Conservation (phyloP, 2,797 vertebrate genomes). For the Bradypodion ventrale region DNA sequence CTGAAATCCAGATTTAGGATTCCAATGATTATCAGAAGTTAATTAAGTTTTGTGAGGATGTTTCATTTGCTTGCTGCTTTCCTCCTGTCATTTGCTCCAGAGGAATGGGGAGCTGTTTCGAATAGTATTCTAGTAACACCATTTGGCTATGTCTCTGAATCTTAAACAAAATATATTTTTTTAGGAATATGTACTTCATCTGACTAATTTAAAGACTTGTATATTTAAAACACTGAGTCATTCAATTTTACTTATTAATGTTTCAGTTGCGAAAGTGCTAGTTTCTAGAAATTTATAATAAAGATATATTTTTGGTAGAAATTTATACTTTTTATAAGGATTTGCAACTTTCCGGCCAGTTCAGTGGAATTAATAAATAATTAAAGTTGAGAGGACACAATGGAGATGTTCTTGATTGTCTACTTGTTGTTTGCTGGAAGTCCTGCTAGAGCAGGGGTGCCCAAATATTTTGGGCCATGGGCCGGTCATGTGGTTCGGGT, state of each 20-base stretch:
- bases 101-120: not conserved
- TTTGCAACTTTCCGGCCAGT: not conserved
- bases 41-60: not conserved
- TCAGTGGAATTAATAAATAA: not conserved
- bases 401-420: not conserved
- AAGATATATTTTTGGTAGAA: not conserved
- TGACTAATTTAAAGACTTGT: not conserved
- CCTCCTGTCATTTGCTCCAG: not conserved
- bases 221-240: not conserved
- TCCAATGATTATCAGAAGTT: not conserved
- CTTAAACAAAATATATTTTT: not conserved
- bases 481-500: too few relatives aligned
- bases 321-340: not conserved
- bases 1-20: not conserved
- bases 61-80: not conserved
- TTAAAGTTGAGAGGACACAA: not conserved
- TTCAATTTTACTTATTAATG: not conserved
- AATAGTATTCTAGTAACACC: not conserved
- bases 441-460: too few relatives aligned
- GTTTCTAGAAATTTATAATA: not conserved
- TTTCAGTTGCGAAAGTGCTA: not conserved
- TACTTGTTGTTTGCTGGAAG: not conserved
- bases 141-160: not conserved
- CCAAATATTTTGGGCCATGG: too few relatives aligned
- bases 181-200: not conserved